A percentile compares a stretch with the other conserved stretches of the same genome.
These are phyloP conservation scores for Sialis lutaria DNA, from an alignment of 2,888 invertebrate species.

Conservation along the genomic window DNA sequence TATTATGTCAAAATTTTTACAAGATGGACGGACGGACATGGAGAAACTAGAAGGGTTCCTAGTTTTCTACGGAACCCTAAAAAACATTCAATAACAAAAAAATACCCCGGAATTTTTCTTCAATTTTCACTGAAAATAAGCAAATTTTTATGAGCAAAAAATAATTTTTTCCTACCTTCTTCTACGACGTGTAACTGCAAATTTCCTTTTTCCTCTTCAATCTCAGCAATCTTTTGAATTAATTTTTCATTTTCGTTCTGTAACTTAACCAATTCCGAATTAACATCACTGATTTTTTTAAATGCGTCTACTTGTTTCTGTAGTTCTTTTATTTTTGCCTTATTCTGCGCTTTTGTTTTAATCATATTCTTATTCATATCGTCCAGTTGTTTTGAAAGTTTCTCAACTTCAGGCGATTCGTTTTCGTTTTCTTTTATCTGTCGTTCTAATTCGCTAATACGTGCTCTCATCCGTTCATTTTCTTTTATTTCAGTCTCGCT, in stretches of 20 bases:
- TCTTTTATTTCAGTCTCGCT: not conserved
- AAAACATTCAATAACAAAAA: too few species aligned
- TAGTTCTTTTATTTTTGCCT: slow-evolving; percentile 54
- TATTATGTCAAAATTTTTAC: too few species aligned
- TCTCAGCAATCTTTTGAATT: slow-evolving; percentile 59
- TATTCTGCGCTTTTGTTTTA: slow-evolving; percentile 54
- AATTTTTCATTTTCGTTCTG: slow-evolving; percentile 42
- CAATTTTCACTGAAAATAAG: too few species aligned
- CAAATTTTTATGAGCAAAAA: too few species aligned
- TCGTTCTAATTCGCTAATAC: slow-evolving; percentile 8
- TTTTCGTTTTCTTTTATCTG: slow-evolving; percentile 10
- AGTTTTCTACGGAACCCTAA: too few species aligned
- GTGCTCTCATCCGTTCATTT: slow-evolving; percentile 7
- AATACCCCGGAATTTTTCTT: too few species aligned
- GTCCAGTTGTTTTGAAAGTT: slow-evolving; percentile 52
- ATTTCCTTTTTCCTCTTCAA: slow-evolving; percentile 85
- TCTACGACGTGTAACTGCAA: slow-evolving; percentile 71
- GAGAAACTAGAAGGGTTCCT: too few species aligned
- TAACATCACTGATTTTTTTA: slow-evolving; percentile 46
- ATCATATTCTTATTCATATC: slow-evolving; percentile 59
- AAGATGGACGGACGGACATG: too few species aligned
- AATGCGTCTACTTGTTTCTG: slow-evolving; percentile 55
- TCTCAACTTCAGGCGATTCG: slow-evolving; percentile 23
- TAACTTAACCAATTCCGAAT: slow-evolving; percentile 47
- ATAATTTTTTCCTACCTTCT: slow-evolving; percentile 55